Evolutionary conservation across 2,113 vertebrate genomes (phyloP), one percentile per base, ranked within the genome.

Genomic region (Pimephales promelas): DNA sequence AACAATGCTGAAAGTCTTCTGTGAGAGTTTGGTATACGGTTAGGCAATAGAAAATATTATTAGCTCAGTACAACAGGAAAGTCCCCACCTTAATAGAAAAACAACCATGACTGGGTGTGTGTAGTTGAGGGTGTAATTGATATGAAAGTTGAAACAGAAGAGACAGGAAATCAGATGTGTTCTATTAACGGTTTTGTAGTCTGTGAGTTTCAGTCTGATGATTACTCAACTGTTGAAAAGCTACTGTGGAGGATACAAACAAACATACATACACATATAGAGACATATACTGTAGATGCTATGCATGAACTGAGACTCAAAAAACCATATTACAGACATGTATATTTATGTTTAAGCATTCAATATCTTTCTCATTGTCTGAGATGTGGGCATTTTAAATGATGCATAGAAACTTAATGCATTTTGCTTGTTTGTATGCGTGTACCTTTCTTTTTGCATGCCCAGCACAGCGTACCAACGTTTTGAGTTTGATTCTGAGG

Each of bases 81-180:
- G 36, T 71, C 68, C 68, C 34, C 68, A 71, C 5, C 68, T 43
- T 45, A 5, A 7, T 45, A 71, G 36, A 40, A 45, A 71, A 71
- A 71, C 18, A 24, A 1, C 10, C 5, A 14, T 71, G 22, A 40
- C 36, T 40, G 68, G 36, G 34, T 45, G 34, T 43, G 20, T 45
- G 68, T 45, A 43, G 43, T 70, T 5, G 2, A 43, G 54, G 56
- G 31, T 59, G 54, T 43, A 59, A 36, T 9, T 40, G 28, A 77
- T 78, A 78, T 43, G 75, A 78, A 78, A 78, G 54, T 26, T 61
- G 47, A 8, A 77, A 40, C 74, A 40, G 52, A 76, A 22, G 52
- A 57, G 28, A 59, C 20, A 0, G 74, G 52, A 77, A 57, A 77
- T 77, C 52, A 77, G 36, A 40, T 57, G 31, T 24, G 11, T 59